phyloP scores from a whole-genome alignment of 2,797 vertebrate species.

The Channallabes apus region DNA sequence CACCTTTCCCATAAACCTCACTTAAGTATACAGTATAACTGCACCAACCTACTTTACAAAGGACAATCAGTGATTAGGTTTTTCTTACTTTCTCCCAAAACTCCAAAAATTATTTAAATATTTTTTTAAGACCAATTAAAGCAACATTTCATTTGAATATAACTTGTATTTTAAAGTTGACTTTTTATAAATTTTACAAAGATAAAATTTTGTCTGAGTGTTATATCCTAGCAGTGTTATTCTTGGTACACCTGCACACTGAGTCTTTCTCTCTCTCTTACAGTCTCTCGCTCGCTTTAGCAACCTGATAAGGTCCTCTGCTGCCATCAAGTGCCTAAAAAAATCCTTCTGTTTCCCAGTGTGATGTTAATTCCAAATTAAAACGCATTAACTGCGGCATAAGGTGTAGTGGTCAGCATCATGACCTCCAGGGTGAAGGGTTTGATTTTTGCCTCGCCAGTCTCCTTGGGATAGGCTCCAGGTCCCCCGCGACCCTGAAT shows the following conservation, averaged over 20 bases:
- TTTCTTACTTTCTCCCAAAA: background rate
- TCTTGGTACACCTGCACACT: background rate
- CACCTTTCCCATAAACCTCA: background rate
- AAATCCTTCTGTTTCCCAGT: background rate
- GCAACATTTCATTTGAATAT: background rate
- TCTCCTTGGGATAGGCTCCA: too few species aligned
- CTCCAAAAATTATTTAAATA: background rate
- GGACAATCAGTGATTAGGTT: background rate
- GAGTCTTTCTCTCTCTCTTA: background rate
- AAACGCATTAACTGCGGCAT: too few species aligned
- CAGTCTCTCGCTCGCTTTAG: background rate
- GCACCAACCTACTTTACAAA: background rate
- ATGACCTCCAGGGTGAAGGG: too few species aligned
- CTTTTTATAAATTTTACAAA: background rate
- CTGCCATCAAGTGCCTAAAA: conserved; percentile 47
- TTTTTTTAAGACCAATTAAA: background rate
- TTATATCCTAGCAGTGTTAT: background rate
- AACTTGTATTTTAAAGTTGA: background rate
- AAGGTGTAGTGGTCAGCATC: too few species aligned
- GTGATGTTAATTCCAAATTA: background rate
- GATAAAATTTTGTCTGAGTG: background rate
- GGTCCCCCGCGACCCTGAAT: too few species aligned
- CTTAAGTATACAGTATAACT: background rate
- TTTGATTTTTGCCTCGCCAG: too few species aligned
- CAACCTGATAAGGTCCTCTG: conserved; percentile 29